Base-by-base conservation (phyloP, 2,888 invertebrate species). In the Clivina fossor region DNA sequence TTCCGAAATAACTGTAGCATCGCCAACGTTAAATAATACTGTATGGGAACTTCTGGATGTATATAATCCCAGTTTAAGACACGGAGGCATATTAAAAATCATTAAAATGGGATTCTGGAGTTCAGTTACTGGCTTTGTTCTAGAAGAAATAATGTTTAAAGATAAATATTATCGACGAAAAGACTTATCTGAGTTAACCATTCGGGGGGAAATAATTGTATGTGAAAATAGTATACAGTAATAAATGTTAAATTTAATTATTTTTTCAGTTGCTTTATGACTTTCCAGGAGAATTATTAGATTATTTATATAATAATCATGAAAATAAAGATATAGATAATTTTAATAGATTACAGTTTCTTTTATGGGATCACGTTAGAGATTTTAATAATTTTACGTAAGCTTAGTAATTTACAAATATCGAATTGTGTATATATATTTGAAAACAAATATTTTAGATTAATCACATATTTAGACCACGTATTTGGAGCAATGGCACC, bases 301-400 rank as follows among this genome's bases (percentile, higher is more conserved):
- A 53, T 44, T 53, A 44, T 26, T 19, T 53, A 16, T 37, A 53
- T 16, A 53, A 53, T 16, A 53, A 44, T 44, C 44, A 53, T n/a
- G 43, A 24, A 26, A 53, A 53, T 15, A 43, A 24, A 53, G 13
- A 22, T 44, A 19, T 53, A 9, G 53, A 53, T 18, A 53, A 43
- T 24, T 53, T 53, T 9, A 26, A 24, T 8, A 53, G 53, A 44
- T 37, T 16, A 35, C 24, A 35, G 3, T 53, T 53, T 26, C 9
- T 53, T 9, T 19, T 53, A 16, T 37, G 38, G 28, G 19, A 32
- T 19, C 35, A 53, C 33, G 9, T 53, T 35, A 53, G n/a, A 60
- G 82, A 85, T 61, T 79, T 84, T 71, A 85, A 78, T 65, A 85
- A 85, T 72, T 82, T 85, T 67, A 82, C 79, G 85, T 84, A 72